Base-by-base conservation (phyloP, 1,140 invertebrate genomes). In the Macrocentrus cingulum region DNA sequence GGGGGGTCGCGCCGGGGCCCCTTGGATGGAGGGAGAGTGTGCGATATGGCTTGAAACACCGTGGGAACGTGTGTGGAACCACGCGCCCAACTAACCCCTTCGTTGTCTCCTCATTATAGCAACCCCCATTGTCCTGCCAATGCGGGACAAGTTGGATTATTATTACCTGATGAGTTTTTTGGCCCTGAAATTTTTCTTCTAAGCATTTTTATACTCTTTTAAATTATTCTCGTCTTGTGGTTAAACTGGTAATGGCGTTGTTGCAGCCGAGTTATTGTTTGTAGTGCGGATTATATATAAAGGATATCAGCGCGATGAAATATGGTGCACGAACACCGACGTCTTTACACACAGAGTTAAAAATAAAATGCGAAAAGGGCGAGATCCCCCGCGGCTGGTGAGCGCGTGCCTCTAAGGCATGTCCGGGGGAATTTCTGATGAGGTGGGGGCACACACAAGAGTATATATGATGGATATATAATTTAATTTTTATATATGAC, bases 1-100 rank as follows among this genome's bases (percentile, higher is more conserved):
- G 50, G 51, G 61, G 22, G 42, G 51, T 32, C 32, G 34, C 45
- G 29, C 49, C 15, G 46, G 22, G n/a, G n/a, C n/a, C n/a, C n/a
- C n/a, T n/a, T n/a, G n/a, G n/a, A n/a, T n/a, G n/a, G n/a, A n/a
- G n/a, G n/a, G n/a, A n/a, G n/a, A n/a, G 25, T 51, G 70, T 70
- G 74, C 70, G 72, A 74, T 75, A 75, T 73, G 70, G 71, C 68
- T 60, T 49, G 74, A 67, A 70, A 73, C 74, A 78, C 74, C 76
- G 75, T 78, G 75, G 75, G 76, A 78, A 78, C 75, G 69, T 69
- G 68, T 71, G 74, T 76, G 72, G 76, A 68, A 72, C 74, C 75
- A 78, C 75, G 74, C 74, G 74, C 74, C 75, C 70, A 72, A 76
- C 74, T 75, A 75, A 76, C 73, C 75, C 73, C 71, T 68, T 71